Evolutionary conservation across 2,888 invertebrate species (phyloP), one percentile per base, ranked within the genome.

Genomic region (Parnassius orleans): DNA sequence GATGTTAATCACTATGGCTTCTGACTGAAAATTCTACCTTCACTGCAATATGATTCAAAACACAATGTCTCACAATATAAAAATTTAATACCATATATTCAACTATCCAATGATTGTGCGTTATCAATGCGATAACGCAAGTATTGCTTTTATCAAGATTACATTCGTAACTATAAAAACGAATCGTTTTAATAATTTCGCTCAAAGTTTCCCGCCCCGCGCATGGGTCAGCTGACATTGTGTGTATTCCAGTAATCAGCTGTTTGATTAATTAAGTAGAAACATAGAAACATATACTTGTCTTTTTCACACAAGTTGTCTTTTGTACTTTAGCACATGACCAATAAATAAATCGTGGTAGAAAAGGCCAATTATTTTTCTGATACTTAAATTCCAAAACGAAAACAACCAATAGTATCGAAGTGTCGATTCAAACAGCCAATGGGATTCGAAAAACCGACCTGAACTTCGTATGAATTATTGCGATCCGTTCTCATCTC

Each of bases 401-500:
- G 53, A n/a, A 33, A 10, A 41, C 48, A 53, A 59, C 83, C 80
- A 85, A 84, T 83, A 66, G 71, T 53, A 74, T 19, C 33, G n/a
- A 44, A 41, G 64, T 24, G n/a, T 56, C 54, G 12, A 19, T 55
- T 10, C 12, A 64, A 68, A 69, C 75, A 66, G 54, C 61, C 64
- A 66, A 60, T 71, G 66, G 72, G 69, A 69, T 70, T 56, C 24
- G 61, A 65, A 14, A 15, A 15, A 76, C 63, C 48, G 54, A 67
- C 64, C 67, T 84, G 90, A 90, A 87, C 74, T 72, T 85, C 81
- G 87, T 72, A 51, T 79, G 69, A 72, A 69, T 72, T 61, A 61
- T 70, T 57, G 61, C 63, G 64, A 68, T 65, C 72, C 76, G 78
- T 52, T 56, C 56, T 33, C 33, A 33, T 33, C 33, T 33, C 33